phyloP scores from a whole-genome alignment of 2,888 invertebrate species.

The Harpalus rufipes region DNA sequence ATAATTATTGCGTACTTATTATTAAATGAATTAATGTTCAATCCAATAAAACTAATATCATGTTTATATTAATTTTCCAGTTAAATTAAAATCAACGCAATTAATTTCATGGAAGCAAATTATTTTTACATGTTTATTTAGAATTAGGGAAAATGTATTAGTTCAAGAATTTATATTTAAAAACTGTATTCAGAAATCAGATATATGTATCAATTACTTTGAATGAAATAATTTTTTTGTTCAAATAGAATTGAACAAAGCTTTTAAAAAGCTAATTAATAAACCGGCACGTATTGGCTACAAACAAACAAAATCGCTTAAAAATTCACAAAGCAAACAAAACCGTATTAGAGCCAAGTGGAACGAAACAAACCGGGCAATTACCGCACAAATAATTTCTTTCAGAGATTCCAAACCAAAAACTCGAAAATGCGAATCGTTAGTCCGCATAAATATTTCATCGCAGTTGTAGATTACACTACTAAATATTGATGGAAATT shows the following conservation, averaged over 20 bases:
- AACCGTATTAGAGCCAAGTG: not conserved
- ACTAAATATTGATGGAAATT: slow-evolving; percentile 59
- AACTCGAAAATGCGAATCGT: slow-evolving; percentile 20
- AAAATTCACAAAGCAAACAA: not conserved
- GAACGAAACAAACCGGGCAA: slow-evolving; percentile 11
- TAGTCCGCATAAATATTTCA: slow-evolving; percentile 52
- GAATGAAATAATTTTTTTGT: too few relatives aligned
- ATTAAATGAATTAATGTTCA: too few relatives aligned
- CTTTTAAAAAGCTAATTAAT: not conserved
- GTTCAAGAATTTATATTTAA: too few relatives aligned
- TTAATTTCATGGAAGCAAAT: too few relatives aligned
- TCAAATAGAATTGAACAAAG: not conserved
- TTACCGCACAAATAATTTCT: slow-evolving; percentile 31
- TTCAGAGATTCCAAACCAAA: slow-evolving; percentile 17
- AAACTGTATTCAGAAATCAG: too few relatives aligned
- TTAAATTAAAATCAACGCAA: too few relatives aligned
- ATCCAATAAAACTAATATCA: too few relatives aligned
- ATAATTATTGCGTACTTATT: too few relatives aligned
- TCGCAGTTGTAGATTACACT: slow-evolving; percentile 37
- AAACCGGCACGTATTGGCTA: not conserved
- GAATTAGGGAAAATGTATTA: too few relatives aligned
- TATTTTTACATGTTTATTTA: too few relatives aligned
- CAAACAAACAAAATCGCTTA: not conserved
- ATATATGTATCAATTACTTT: too few relatives aligned
- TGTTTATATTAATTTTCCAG: too few relatives aligned